Conservation (phyloP, 2,888 invertebrate species). For the Metallyticus violacea region DNA sequence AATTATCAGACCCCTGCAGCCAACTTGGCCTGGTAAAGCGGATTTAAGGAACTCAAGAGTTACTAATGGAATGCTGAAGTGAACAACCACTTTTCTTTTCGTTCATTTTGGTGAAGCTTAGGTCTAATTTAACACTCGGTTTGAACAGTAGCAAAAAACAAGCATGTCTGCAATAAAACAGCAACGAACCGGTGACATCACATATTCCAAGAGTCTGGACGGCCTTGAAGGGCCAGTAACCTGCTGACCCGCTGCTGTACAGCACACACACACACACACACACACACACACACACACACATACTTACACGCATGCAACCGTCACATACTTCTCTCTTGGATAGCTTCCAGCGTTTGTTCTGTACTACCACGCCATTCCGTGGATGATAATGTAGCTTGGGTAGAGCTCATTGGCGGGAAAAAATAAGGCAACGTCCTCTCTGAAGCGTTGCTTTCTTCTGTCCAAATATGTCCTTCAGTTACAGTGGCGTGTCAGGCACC, state of each 20-base stretch:
- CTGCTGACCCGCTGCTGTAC: slow-evolving; percentile 24
- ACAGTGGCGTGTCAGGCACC: too few species aligned
- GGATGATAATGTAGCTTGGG: background rate
- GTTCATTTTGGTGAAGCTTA: background rate
- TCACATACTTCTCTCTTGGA: background rate
- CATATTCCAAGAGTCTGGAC: background rate
- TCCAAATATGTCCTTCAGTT: background rate
- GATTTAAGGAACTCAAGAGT: background rate
- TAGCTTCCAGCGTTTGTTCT: background rate
- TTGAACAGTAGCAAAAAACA: background rate
- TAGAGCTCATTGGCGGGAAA: background rate
- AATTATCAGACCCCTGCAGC: background rate
- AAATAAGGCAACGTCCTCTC: background rate
- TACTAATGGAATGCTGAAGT: background rate
- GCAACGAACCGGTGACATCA: background rate
- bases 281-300: background rate
- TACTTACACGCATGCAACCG: background rate
- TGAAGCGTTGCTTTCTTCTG: background rate
- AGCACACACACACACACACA: too few species aligned
- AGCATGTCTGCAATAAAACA: background rate
- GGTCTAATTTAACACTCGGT: background rate
- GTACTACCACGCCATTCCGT: background rate
- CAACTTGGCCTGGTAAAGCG: background rate
- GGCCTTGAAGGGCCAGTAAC: slow-evolving; percentile 30
- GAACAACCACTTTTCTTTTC: background rate